A percentile compares a stretch with the other conserved stretches of the same genome.
These are phyloP conservation scores for Pseudopipra pipra DNA, from an alignment of 2,113 vertebrate genomes.

Conservation along the genomic window DNA sequence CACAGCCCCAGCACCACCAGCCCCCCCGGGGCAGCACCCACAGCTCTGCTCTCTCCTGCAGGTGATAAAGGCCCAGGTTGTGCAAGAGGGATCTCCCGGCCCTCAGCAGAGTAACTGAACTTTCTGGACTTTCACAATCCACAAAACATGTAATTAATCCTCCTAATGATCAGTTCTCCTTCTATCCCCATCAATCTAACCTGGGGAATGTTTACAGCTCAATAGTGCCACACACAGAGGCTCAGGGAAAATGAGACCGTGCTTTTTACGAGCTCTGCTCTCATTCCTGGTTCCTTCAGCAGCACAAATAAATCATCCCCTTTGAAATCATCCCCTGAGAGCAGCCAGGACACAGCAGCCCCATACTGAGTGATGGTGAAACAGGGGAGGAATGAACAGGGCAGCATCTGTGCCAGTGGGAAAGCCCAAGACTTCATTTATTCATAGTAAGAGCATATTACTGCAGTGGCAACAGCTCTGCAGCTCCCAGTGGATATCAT, in stretches of 20 bases:
- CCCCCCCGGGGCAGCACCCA: neutral
- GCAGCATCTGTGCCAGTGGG: neutral
- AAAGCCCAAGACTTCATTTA: neutral
- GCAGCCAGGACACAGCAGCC: neutral
- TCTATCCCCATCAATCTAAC: neutral
- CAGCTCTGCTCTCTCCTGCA: neutral
- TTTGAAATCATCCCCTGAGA: neutral
- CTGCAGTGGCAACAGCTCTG: neutral
- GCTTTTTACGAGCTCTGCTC: neutral
- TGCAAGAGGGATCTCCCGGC: neutral
- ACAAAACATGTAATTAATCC: neutral
- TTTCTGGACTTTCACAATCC: conserved; percentile 13
- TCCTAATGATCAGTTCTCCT: neutral
- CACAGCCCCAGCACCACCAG: neutral
- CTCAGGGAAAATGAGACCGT: neutral
- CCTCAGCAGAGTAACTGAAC: neutral
- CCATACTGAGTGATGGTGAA: rapidly evolving
- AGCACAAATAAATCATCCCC: neutral
- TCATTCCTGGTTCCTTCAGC: neutral
- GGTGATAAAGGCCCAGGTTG: neutral
- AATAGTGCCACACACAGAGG: conserved; percentile 46
- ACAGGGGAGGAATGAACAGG: rapidly evolving
- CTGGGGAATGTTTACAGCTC: conserved; percentile 28
- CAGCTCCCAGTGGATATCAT: neutral
- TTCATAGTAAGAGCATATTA: neutral